A percentile compares a stretch with the other conserved stretches of the same genome.
phyloP scores from a whole-genome alignment of 2,888 invertebrate genomes.

The Hirtodrosophila duncani region DNA sequence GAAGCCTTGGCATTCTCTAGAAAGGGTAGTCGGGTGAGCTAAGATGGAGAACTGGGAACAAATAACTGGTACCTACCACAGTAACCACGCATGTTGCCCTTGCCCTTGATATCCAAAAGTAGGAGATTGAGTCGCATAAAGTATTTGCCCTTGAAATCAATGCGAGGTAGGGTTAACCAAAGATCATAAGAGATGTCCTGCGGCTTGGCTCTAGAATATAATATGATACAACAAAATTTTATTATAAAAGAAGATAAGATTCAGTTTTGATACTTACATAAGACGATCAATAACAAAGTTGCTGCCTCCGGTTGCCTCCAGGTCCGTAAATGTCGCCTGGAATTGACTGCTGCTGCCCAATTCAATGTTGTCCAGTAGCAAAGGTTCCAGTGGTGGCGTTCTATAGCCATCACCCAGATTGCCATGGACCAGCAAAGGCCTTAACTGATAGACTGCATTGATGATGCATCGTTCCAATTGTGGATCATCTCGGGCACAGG shows the following conservation, averaged over 20 bases:
- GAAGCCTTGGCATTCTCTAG: slow-evolving; percentile 75
- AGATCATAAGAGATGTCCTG: slow-evolving; percentile 75
- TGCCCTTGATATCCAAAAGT: slow-evolving; percentile 75
- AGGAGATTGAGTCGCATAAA: slow-evolving; percentile 74
- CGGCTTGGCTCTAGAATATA: slow-evolving; percentile 68
- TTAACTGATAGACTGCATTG: slow-evolving; percentile 71
- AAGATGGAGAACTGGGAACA: not conserved
- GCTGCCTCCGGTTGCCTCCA: slow-evolving; percentile 76
- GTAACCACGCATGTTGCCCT: slow-evolving; percentile 75
- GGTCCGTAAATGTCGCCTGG: slow-evolving; percentile 74
- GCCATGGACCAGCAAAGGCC: slow-evolving; percentile 74
- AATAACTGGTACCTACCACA: slow-evolving; percentile 60
- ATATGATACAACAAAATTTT: no score
- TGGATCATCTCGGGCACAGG: slow-evolving; percentile 76
- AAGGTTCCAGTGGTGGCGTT: slow-evolving; percentile 75
- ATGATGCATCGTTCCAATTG: slow-evolving; percentile 76
- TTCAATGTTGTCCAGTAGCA: slow-evolving; percentile 75
- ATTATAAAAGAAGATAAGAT: no score
- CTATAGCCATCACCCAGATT: slow-evolving; percentile 77
- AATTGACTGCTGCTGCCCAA: slow-evolving; percentile 75
- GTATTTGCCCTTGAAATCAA: slow-evolving; percentile 77
- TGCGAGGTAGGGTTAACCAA: slow-evolving; percentile 73
- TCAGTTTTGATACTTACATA: slow-evolving; percentile 46
- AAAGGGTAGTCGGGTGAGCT: not conserved
- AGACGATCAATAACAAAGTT: slow-evolving; percentile 77